Evolutionary conservation across 2,797 vertebrate genomes (phyloP).

Genomic region (Schizopygopsis pylzovi): DNA sequence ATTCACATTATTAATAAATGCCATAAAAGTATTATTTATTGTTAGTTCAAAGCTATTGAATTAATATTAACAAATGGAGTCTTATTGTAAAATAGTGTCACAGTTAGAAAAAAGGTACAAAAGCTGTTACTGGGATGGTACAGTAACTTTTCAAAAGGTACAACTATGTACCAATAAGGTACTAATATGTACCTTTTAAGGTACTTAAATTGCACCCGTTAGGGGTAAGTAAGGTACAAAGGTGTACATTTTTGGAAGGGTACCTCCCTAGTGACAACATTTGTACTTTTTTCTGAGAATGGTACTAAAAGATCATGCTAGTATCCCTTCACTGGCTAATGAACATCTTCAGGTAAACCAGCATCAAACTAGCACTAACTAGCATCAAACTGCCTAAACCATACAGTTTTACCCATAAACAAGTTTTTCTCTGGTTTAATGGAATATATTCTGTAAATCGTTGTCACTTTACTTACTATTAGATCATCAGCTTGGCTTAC

Average conservation of each 20-base stretch:
- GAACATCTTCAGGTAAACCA: neutral
- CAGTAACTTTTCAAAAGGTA: neutral
- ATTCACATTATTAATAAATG: neutral
- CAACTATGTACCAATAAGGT: neutral
- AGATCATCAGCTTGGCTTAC: neutral
- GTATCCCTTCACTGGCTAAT: neutral
- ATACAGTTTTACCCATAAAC: neutral
- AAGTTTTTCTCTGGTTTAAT: neutral
- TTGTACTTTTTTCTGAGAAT: neutral
- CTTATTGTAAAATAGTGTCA: neutral
- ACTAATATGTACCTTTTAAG: neutral
- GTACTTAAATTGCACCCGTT: neutral
- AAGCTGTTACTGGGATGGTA: neutral
- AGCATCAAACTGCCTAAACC: neutral
- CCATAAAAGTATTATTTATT: neutral
- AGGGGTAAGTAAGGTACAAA: neutral
- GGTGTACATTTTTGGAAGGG: neutral
- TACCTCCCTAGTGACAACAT: neutral
- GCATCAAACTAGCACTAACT: neutral
- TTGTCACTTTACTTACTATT: neutral
- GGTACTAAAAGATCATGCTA: neutral
- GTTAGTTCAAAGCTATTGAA: neutral
- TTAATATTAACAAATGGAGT: neutral
- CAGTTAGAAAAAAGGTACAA: neutral
- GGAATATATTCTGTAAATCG: neutral